These are phyloP conservation scores for Pseudorasbora parva DNA, from an alignment of 2,113 vertebrate genomes.

Conservation along the genomic window DNA sequence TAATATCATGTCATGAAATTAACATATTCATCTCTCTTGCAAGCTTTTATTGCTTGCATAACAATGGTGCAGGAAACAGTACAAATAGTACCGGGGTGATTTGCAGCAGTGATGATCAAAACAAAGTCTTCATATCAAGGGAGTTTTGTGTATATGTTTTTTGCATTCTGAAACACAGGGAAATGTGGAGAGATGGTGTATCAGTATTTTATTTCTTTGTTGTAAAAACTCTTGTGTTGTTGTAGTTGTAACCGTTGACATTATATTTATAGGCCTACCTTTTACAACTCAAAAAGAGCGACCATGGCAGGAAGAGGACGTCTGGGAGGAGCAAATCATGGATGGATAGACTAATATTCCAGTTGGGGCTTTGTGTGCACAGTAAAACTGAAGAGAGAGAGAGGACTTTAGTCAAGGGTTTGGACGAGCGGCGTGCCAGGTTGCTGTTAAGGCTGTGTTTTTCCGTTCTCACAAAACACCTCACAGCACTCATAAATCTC, in stretches of 20 bases:
- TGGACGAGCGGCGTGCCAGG: conserved; percentile 28
- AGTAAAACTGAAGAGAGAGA: conserved; percentile 44
- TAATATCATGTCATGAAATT: not conserved
- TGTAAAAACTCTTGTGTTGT: conserved; percentile 10
- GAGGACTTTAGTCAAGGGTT: conserved; percentile 12
- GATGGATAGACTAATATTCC: conserved; percentile 38
- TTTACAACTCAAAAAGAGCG: not conserved
- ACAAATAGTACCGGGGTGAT: not conserved
- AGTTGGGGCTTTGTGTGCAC: conserved; percentile 31
- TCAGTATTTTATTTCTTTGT: not conserved
- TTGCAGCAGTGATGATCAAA: not conserved
- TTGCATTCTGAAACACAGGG: not conserved
- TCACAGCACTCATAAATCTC: conserved; percentile 69
- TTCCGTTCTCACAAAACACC: conserved; percentile 72
- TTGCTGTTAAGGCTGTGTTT: conserved; percentile 63
- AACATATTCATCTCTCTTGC: not conserved
- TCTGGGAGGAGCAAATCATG: conserved; percentile 8
- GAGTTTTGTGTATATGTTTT: not conserved
- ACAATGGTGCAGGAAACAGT: not conserved
- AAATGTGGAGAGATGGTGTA: not conserved
- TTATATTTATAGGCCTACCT: conserved; percentile 25
- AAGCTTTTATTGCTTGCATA: not conserved
- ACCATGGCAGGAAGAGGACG: not conserved
- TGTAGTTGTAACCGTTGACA: conserved; percentile 16
- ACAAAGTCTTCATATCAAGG: not conserved